Conservation (phyloP, 2,888 invertebrate species). For the Pammene aurita region DNA sequence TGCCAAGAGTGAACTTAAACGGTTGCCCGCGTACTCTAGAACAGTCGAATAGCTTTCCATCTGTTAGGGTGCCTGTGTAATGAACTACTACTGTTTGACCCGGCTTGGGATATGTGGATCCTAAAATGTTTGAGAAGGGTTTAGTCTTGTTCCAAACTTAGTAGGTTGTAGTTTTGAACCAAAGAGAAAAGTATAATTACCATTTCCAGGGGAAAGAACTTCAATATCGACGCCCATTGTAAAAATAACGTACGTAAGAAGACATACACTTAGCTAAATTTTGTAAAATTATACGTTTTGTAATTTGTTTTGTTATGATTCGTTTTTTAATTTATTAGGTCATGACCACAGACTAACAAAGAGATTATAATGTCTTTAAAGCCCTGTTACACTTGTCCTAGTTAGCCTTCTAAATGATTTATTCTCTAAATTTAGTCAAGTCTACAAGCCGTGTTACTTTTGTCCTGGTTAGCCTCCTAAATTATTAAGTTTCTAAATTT, state of each 20-base stretch:
- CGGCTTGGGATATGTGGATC: conserved; percentile 94
- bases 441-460: no score
- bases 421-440: no score
- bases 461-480: no score
- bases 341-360: no score
- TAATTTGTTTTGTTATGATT: background rate
- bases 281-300: background rate
- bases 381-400: no score
- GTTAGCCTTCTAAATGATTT: no score
- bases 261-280: background rate
- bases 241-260: background rate
- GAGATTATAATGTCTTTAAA: no score
- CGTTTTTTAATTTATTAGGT: no score
- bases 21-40: conserved; percentile 97
- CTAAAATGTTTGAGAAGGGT: conserved; percentile 75
- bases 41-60: conserved; percentile 97
- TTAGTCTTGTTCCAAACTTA: background rate
- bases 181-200: conserved; percentile 49
- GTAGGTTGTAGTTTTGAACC: background rate
- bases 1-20: conserved; percentile 96
- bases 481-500: no score
- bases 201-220: conserved; percentile 72
- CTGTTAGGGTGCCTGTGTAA: conserved; percentile 95
- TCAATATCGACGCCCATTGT: conserved; percentile 76
- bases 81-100: conserved; percentile 98